phyloP scores from a whole-genome alignment of 2,113 vertebrate species.

The Sakesphorus luctuosus region DNA sequence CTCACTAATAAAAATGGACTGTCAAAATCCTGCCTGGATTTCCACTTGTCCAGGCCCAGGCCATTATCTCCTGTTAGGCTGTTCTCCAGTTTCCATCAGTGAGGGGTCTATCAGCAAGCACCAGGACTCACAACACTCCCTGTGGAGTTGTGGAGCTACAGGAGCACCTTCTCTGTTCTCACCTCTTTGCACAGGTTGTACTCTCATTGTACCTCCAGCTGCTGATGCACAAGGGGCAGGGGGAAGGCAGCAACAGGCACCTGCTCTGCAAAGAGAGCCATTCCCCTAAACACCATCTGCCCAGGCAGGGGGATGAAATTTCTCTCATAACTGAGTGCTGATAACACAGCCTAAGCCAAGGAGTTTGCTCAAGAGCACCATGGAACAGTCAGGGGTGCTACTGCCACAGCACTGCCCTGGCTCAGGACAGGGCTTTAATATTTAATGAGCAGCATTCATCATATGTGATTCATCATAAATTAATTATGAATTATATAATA shows the following conservation, averaged over 20 bases:
- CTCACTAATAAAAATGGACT: neutral
- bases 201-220: neutral
- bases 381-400: neutral
- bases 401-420: neutral
- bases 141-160: neutral
- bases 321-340: neutral
- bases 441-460: constrained; percentile 47
- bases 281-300: neutral
- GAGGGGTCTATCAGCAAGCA: neutral
- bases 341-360: neutral
- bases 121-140: neutral
- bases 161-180: neutral
- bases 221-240: neutral
- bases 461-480: constrained; percentile 40
- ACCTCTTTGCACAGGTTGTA: neutral
- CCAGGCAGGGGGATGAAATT: neutral
- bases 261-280: neutral
- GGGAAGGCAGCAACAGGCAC: neutral
- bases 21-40: neutral
- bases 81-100: neutral
- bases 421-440: constrained; percentile 31
- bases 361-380: neutral
- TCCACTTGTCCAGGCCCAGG: neutral
- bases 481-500: constrained; percentile 63
- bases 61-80: neutral